phyloP scores from a whole-genome alignment of 2,113 vertebrate genomes.

The Alligator mississippiensis region DNA sequence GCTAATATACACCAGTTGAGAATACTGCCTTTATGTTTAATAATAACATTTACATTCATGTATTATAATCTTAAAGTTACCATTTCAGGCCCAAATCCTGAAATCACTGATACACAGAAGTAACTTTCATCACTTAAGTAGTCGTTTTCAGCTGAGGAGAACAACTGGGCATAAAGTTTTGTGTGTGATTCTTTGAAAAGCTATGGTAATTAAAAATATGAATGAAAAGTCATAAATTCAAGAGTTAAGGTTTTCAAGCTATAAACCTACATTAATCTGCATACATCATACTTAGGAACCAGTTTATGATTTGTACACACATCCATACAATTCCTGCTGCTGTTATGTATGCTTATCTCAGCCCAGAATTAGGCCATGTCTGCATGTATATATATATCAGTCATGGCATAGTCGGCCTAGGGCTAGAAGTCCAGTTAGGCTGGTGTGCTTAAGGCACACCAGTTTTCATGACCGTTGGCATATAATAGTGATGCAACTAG shows the following conservation, averaged over 20 bases:
- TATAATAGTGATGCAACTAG: too few species aligned
- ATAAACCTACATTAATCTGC: neutral
- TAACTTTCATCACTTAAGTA: neutral
- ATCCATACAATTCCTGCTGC: neutral
- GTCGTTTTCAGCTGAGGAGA: neutral
- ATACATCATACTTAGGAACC: neutral
- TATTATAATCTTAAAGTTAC: neutral
- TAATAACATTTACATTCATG: neutral
- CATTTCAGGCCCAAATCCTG: neutral
- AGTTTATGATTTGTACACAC: neutral
- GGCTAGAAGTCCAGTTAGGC: too few species aligned
- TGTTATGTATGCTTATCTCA: neutral
- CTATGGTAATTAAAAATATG: neutral
- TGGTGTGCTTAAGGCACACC: too few species aligned
- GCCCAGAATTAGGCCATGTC: neutral
- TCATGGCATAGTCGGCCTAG: too few species aligned
- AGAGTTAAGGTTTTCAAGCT: neutral
- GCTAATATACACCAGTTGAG: neutral
- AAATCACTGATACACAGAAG: neutral
- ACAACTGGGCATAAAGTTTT: neutral
- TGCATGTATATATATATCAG: too few species aligned
- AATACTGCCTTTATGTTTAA: neutral
- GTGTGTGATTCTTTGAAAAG: neutral
- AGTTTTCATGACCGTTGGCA: too few species aligned
- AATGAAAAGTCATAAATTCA: neutral